Evolutionary conservation across 2,888 invertebrate species (phyloP).

Genomic region (Cyrtodaria siliqua): DNA sequence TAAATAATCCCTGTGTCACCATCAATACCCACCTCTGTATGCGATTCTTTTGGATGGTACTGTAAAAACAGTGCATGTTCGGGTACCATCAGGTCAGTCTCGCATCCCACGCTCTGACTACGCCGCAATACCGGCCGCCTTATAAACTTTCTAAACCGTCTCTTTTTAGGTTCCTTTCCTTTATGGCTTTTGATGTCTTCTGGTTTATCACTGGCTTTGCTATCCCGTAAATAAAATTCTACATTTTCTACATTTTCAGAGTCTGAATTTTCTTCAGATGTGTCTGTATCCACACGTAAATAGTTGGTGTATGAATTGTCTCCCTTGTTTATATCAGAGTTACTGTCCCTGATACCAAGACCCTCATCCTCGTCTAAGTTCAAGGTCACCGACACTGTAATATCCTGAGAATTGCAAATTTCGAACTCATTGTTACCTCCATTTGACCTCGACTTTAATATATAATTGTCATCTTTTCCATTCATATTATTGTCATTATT

Average conservation of each 20-base stretch:
- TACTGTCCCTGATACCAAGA: conserved; percentile 47
- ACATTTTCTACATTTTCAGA: conserved; percentile 31
- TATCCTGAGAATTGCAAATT: background rate
- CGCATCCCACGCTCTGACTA: conserved; percentile 87
- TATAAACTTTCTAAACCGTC: conserved; percentile 76
- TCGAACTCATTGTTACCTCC: conserved; percentile 2
- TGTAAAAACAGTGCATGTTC: conserved; percentile 84
- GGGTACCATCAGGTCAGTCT: conserved; percentile 82
- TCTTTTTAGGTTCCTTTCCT: conserved; percentile 68
- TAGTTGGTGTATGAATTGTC: conserved; percentile 14
- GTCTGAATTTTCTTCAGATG: conserved; percentile 27
- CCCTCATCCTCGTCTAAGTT: conserved; percentile 55
- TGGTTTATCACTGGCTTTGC: background rate
- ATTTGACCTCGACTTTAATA: background rate
- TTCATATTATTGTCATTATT: too few species aligned
- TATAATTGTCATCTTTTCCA: background rate
- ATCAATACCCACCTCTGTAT: conserved; percentile 12
- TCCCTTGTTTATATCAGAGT: conserved; percentile 30
- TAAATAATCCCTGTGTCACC: too few species aligned
- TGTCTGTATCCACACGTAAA: conserved; percentile 9
- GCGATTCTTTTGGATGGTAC: conserved; percentile 51
- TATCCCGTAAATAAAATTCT: conserved; percentile 1
- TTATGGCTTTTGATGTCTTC: conserved; percentile 15
- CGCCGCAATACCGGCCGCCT: conserved; percentile 73
- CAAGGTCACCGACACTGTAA: conserved; percentile 5